These are phyloP conservation scores for pig (Sus scrofa) DNA, from an alignment of 2,113 vertebrate genomes.

Conservation along the genomic window T2T-Sscrofa CM000824.6:208726501-208727000, in stretches of 20 bases:
- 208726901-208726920: background rate
- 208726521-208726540: constrained; percentile 13
- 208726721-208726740: constrained; percentile 66
- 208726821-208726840: constrained; percentile 9
- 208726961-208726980: background rate
- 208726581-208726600: constrained; percentile 67
- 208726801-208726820: constrained; percentile 50
- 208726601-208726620: constrained; percentile 53
- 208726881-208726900: background rate
- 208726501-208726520: background rate
- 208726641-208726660: constrained; percentile 68
- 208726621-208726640: constrained; percentile 68
- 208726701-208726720: constrained; percentile 66
- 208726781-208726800: constrained; percentile 50
- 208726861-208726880: background rate
- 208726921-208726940: background rate
- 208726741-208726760: constrained; percentile 64
- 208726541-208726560: constrained; percentile 69
- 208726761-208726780: constrained; percentile 35
- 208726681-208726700: constrained; percentile 82
- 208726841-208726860: background rate
- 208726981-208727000: background rate
- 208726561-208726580: constrained; percentile 62
- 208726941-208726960: background rate
- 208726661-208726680: constrained; percentile 76